A percentile compares a stretch with the other conserved stretches of the same genome.
phyloP scores from a whole-genome alignment of 2,888 invertebrate genomes.

The Acrobasis consociella region DNA sequence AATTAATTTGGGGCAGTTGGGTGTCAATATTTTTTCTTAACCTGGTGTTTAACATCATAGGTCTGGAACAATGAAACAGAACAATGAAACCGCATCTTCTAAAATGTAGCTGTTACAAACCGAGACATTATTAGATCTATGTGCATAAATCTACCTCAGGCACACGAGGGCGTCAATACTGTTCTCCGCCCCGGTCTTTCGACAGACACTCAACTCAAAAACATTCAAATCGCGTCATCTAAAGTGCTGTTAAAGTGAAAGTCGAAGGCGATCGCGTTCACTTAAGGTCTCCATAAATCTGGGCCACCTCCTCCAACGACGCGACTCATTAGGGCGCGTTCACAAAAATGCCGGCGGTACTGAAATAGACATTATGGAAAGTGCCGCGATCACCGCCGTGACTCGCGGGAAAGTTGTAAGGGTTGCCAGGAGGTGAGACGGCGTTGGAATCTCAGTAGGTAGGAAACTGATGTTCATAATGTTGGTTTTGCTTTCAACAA shows the following conservation, averaged over 20 bases:
- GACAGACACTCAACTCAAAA: conserved; percentile 27
- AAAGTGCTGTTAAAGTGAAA: conserved; percentile 36
- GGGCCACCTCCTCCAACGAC: conserved; percentile 30
- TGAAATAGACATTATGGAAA: conserved; percentile 82
- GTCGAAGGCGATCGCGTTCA: conserved; percentile 60
- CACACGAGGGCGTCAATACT: too few species aligned
- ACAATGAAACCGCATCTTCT: too few species aligned
- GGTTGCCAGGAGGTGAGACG: conserved; percentile 26
- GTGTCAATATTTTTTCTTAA: too few species aligned
- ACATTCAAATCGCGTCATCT: conserved; percentile 35
- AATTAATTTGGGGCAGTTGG: too few species aligned
- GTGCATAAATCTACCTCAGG: too few species aligned
- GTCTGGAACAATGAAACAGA: too few species aligned
- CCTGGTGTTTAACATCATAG: too few species aligned
- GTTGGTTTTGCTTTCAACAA: not conserved
- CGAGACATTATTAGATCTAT: not conserved
- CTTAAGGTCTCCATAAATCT: conserved; percentile 67
- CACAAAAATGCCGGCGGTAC: conserved; percentile 70
- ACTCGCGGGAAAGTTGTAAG: conserved; percentile 59
- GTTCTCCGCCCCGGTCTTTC: not conserved
- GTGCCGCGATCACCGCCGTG: conserved; percentile 75
- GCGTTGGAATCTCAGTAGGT: not conserved
- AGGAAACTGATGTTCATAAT: not conserved
- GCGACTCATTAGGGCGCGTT: conserved; percentile 74
- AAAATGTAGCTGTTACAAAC: not conserved